Percentiles rank a stretch among this genome's conserved stretches.
Evolutionary conservation across 37 sponge, comb jelly and placozoan species (phyloP).

Genomic region (Chondrilla cf. caribensis): DNA sequence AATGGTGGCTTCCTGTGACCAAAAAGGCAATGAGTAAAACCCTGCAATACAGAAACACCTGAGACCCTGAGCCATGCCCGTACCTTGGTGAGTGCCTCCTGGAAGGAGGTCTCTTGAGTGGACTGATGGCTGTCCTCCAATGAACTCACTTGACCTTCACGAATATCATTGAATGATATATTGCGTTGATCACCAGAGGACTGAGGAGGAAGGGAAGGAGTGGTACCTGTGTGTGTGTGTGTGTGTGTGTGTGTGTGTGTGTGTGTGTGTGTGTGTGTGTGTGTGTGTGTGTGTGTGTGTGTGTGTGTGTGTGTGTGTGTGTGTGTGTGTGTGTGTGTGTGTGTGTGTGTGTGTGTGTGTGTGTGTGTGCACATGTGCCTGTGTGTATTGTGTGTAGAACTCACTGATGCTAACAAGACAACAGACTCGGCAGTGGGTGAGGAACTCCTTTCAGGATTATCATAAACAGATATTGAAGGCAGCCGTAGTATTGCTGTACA

Average conservation of each 20-base stretch:
- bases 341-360: no score
- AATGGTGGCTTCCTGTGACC: neutral
- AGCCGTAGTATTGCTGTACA: neutral
- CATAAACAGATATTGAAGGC: constrained; percentile 9
- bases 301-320: no score
- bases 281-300: no score
- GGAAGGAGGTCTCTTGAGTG: neutral
- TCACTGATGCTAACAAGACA: neutral
- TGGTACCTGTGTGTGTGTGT: no score
- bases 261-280: no score
- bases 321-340: no score
- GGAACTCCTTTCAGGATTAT: neutral
- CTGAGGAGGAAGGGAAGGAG: neutral
- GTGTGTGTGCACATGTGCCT: no score
- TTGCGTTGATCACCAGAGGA: neutral
- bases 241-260: no score
- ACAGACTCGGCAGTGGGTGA: neutral
- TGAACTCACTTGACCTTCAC: neutral
- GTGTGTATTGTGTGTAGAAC: neutral
- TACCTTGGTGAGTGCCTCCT: neutral
- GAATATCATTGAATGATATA: neutral
- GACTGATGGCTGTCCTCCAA: neutral
- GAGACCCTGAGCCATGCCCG: neutral
- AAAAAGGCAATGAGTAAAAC: neutral
- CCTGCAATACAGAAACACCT: neutral